Base-by-base conservation (phyloP, 2,888 invertebrate genomes). In the Cinara cedri region DNA sequence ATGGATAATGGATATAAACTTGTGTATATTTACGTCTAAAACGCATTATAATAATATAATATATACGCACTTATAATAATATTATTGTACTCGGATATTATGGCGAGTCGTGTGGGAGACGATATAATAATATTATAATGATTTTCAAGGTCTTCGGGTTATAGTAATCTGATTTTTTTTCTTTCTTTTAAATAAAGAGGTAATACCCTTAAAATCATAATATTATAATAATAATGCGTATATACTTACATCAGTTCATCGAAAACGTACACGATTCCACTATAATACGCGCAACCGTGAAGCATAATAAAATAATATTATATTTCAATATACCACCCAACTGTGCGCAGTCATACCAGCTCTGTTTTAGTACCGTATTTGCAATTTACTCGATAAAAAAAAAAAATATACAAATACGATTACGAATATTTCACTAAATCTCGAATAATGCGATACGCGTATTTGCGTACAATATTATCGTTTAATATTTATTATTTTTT, bases 91-190 rank as follows among this genome's bases (percentile, higher is more conserved):
- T 24, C 4, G n/a, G 24, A 49, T n/a, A 49, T 11, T 26, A 26
- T 55, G 51, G 1, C 6, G 34, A 6, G 6, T 60, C 16, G 66
- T 42, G 19, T 19, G 1, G n/a, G 42, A 19, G 63, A 63, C 42
- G 63, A 63, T 6, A n/a, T n/a, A 34, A 34, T 6, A 34, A 34
- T 34, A 63, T 63, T 42, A 68, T 51, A 49, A 68, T 24, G 49
- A 51, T 51, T 24, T 24, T 11, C 66, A 68, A 49, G 49, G 49
- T 68, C 26, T 63, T 19, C 63, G 42, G 42, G 42, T n/a, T 44
- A 68, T 51, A 49, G 26, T 68, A 26, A 51, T 68, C 49, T 26
- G 49, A 24, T 49, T 49, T 68, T 68, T 24, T 57, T 54, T 54
- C n/a, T 60, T 60, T 4, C 6, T 4, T 34, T 24, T 60, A 4